Evolutionary conservation across 2,797 vertebrate species (phyloP), one percentile per base, ranked within the genome.

Genomic region (Mormyrus proboscirostris): DNA sequence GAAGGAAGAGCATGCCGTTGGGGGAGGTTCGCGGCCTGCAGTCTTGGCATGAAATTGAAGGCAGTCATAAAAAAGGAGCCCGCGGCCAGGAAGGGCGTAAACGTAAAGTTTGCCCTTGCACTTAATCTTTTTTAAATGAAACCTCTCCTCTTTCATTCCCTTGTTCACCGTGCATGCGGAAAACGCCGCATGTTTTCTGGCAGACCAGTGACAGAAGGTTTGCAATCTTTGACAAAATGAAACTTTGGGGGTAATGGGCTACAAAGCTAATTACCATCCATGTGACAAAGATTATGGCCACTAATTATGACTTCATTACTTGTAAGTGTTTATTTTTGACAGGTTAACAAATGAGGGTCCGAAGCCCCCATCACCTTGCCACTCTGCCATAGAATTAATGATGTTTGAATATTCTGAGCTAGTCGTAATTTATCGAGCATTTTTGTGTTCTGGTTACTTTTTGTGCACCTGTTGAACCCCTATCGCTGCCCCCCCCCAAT

Each of bases 221-320:
- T 69, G 47, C 33, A 57, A 29, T 59, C 33, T 53, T 25, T 86
- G 50, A 53, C 25, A 55, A 33, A 33, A 19, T 51, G 7, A 51
- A 87, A 87, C 50, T 57, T 87, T 16, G 16, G 41, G 29, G 38
- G 76, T 47, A 82, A 82, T 82, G 38, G 76, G 7, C 76, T 82
- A 82, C 41, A 47, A 53, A 65, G 8, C 53, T 87, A 87, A 44
- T 65, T 65, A 47, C 55, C 33, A 2, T 51, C 47, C 9, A 2
- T 89, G 33, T 76, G 49, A 44, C 50, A 44, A 9, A 87, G 19
- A 76, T 87, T 73, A 22, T 65, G 65, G 16, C 59, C 38, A 44
- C 62, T 86, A 89, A 76, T 89, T 86, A 87, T 44, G 29, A 19
- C 83, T 87, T 73, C 49, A 76, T 89, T 89, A 87, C 62, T 87